A percentile compares a stretch with the other conserved stretches of the same genome.
These are phyloP conservation scores for Nebria ingens DNA, from an alignment of 1,140 invertebrate genomes.

Conservation along the genomic window DNA sequence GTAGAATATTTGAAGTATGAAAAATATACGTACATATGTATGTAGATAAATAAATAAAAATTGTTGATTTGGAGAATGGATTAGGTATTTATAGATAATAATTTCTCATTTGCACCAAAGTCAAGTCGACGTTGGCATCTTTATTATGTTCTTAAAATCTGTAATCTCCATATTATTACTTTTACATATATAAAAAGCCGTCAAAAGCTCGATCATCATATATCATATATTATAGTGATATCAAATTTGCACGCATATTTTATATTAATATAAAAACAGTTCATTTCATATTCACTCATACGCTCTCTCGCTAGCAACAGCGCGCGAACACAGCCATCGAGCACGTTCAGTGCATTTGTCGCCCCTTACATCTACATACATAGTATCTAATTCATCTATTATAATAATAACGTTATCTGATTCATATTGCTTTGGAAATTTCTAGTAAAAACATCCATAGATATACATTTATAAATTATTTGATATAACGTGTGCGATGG, in stretches of 20 bases:
- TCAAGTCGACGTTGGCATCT: constrained; percentile 12
- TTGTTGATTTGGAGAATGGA: no score
- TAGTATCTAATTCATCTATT: constrained; percentile 12
- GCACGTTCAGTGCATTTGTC: not conserved
- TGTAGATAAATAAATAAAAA: no score
- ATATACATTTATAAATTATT: not conserved
- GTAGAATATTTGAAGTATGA: no score
- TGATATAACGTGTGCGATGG: not conserved
- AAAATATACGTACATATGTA: no score
- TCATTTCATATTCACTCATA: constrained; percentile 18
- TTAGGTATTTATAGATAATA: no score
- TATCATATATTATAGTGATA: constrained; percentile 35
- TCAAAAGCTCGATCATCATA: constrained; percentile 36
- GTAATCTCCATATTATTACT: constrained; percentile 33
- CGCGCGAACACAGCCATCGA: constrained; percentile 8
- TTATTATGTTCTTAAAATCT: constrained; percentile 33
- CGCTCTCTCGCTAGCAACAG: constrained; percentile 20
- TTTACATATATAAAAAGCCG: constrained; percentile 35
- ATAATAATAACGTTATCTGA: not conserved
- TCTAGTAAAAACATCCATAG: not conserved
- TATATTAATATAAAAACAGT: constrained; percentile 29
- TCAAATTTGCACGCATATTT: constrained; percentile 29
- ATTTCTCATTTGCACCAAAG: not conserved
- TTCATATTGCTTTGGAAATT: not conserved
- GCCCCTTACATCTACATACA: not conserved